Evolutionary conservation across 2,797 vertebrate genomes (phyloP).

Genomic region (Diplodus sargus): DNA sequence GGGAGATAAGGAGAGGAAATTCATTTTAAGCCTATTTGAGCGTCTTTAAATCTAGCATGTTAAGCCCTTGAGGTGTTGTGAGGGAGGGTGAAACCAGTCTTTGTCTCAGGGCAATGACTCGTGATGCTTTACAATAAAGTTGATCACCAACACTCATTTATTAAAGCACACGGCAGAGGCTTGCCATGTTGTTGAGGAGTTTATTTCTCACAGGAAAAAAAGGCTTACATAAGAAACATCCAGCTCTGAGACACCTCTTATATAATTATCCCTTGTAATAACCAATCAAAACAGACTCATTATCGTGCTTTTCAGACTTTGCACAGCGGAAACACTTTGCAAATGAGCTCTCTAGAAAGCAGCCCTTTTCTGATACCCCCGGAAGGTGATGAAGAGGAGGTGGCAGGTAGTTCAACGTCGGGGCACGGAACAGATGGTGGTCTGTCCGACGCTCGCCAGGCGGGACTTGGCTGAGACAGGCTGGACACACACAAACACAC

Average conservation of each 20-base stretch:
- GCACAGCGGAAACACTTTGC: background rate
- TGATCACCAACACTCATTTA: slow-evolving; percentile 38
- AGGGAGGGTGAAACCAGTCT: slow-evolving; percentile 46
- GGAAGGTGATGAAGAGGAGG: slow-evolving; percentile 63
- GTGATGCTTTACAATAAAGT: slow-evolving; percentile 41
- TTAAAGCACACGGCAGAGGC: slow-evolving; percentile 19
- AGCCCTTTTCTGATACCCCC: slow-evolving; percentile 23
- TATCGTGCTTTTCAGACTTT: slow-evolving; percentile 19
- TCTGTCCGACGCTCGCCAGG: slow-evolving; percentile 70
- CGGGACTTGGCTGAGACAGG: slow-evolving; percentile 58
- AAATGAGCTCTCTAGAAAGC: slow-evolving; percentile 28
- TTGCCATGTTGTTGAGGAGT: slow-evolving; percentile 24
- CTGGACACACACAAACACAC: slow-evolving; percentile 22
- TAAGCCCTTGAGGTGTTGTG: slow-evolving; percentile 66
- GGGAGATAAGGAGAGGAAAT: slow-evolving; percentile 39
- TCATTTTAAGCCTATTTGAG: slow-evolving; percentile 68
- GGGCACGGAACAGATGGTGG: slow-evolving; percentile 79
- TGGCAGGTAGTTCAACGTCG: slow-evolving; percentile 59
- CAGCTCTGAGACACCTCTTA: slow-evolving; percentile 31
- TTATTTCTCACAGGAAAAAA: slow-evolving; percentile 28
- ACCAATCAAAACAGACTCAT: slow-evolving; percentile 34
- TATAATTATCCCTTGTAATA: slow-evolving; percentile 42
- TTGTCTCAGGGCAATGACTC: slow-evolving; percentile 60
- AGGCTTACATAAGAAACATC: slow-evolving; percentile 36
- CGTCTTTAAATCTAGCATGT: slow-evolving; percentile 57